Evolutionary conservation across 1,140 invertebrate genomes (phyloP).

Genomic region (Rhizoglyphus robini): DNA sequence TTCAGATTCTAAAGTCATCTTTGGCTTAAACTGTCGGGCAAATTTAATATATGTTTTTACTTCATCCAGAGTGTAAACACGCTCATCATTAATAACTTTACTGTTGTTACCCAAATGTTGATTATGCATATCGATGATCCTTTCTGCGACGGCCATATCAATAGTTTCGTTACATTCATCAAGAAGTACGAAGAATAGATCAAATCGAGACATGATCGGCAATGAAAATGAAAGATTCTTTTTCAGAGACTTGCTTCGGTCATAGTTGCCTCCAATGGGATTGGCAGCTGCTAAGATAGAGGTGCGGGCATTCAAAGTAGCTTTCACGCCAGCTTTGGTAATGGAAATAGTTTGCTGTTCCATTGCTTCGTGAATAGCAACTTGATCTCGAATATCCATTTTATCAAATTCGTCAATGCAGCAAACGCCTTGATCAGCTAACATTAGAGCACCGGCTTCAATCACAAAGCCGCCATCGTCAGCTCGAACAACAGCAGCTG

Average conservation of each 20-base stretch:
- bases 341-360: slow-evolving; percentile 99
- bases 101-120: slow-evolving; percentile 35
- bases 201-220: slow-evolving; percentile 98
- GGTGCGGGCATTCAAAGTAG: slow-evolving; percentile 91
- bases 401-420: slow-evolving; percentile 99
- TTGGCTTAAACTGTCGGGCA: slow-evolving; percentile 87
- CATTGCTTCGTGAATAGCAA: slow-evolving; percentile 99
- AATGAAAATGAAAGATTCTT: slow-evolving; percentile 87
- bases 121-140: slow-evolving; percentile 84
- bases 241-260: slow-evolving; percentile 80
- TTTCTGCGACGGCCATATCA: slow-evolving; percentile 88
- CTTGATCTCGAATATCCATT: slow-evolving; percentile 94
- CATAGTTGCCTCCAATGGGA: slow-evolving; percentile 88
- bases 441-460: slow-evolving; percentile 96
- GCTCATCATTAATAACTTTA: slow-evolving; percentile 45
- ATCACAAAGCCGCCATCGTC: slow-evolving; percentile 99
- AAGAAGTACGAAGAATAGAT: slow-evolving; percentile 94
- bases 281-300: slow-evolving; percentile 97
- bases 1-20: slow-evolving; percentile 57
- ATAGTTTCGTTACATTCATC: slow-evolving; percentile 88
- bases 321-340: slow-evolving; percentile 91
- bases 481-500: slow-evolving; percentile 90
- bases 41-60: slow-evolving; percentile 89
- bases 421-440: slow-evolving; percentile 90
- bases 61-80: slow-evolving; percentile 65